Evolutionary conservation across 2,797 vertebrate species (phyloP).

Genomic region (Cheirogaleus major): DNA sequence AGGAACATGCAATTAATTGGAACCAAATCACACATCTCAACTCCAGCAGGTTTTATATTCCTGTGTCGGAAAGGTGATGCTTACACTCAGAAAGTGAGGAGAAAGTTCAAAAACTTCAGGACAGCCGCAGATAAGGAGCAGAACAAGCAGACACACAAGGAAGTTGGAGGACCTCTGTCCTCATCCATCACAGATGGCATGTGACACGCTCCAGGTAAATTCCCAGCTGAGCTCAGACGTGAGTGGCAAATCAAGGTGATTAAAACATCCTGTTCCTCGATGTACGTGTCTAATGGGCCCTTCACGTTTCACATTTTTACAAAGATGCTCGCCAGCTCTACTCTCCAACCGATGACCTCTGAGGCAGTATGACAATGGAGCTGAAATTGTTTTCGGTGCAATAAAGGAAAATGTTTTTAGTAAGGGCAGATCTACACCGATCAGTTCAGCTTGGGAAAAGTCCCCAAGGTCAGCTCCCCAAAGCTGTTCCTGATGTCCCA

Average conservation of each 20-base stretch:
- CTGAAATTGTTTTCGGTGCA: too few relatives aligned
- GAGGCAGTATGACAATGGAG: accelerated
- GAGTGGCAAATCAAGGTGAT: accelerated
- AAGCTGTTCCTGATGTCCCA: background rate
- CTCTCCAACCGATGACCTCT: background rate
- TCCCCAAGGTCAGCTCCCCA: background rate
- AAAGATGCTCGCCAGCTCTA: background rate
- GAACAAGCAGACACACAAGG: accelerated
- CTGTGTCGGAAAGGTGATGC: background rate
- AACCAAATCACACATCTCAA: background rate
- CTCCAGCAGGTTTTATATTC: background rate
- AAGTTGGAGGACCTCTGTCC: background rate
- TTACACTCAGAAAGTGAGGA: background rate
- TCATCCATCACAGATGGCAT: accelerated
- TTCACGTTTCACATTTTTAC: background rate
- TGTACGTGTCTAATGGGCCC: background rate
- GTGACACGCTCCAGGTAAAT: accelerated
- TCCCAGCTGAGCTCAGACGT: background rate
- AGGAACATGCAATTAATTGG: accelerated
- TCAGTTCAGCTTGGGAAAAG: background rate
- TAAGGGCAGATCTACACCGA: background rate
- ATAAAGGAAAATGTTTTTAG: background rate
- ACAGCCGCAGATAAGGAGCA: background rate
- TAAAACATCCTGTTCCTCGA: background rate
- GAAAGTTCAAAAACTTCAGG: background rate